Evolutionary conservation across 1,140 invertebrate genomes (phyloP).

Genomic region (Nephila pilipes): DNA sequence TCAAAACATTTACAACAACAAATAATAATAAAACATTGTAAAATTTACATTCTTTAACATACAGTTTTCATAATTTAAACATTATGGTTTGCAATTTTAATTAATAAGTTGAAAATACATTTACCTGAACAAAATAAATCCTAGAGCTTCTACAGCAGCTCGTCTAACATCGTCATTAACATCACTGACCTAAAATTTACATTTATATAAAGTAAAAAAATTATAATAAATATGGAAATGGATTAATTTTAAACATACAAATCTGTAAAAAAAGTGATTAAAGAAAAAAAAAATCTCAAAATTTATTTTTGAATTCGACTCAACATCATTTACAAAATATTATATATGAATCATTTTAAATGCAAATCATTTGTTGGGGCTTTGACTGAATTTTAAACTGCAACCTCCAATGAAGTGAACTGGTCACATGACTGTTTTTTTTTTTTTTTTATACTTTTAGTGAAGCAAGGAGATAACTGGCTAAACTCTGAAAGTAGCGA

Average conservation of each 20-base stretch:
- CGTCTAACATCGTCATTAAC: slow-evolving; percentile 99
- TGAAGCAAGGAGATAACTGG: too few relatives aligned
- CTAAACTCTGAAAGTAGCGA: too few relatives aligned
- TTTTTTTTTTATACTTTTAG: too few relatives aligned
- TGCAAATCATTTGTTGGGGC: too few relatives aligned
- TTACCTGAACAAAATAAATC: slow-evolving; percentile 95
- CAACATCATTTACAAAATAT: too few relatives aligned
- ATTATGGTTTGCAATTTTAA: neutral
- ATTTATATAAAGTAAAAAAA: neutral
- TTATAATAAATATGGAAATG: neutral
- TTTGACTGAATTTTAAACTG: too few relatives aligned
- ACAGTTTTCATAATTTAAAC: neutral
- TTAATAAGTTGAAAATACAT: slow-evolving; percentile 73
- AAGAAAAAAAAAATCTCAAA: neutral
- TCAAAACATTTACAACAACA: too few relatives aligned
- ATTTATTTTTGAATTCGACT: too few relatives aligned
- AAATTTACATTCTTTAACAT: neutral
- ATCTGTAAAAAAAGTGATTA: slow-evolving; percentile 13
- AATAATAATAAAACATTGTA: neutral
- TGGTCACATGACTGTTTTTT: too few relatives aligned
- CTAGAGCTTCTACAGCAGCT: slow-evolving; percentile 97
- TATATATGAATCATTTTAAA: too few relatives aligned
- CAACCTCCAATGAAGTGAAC: too few relatives aligned
- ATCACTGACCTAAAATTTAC: slow-evolving; percentile 89
- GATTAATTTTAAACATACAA: neutral